Base-by-base conservation (phyloP, 1,140 invertebrate species). In the Temnothorax curvispinosus region DNA sequence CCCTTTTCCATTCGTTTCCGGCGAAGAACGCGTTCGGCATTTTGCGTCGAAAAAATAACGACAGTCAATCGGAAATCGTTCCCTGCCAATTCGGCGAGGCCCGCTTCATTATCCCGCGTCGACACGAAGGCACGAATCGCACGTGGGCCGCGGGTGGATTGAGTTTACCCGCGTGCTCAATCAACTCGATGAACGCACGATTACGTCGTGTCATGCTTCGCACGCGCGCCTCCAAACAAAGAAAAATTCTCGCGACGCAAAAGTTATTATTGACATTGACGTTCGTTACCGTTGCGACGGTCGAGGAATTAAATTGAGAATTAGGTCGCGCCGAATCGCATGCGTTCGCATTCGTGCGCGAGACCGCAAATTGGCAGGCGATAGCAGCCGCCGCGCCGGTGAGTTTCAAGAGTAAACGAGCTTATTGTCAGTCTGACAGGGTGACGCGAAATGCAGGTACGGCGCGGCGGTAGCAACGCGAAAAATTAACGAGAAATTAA, bases 121-220 rank as follows among this genome's bases (percentile, higher is more conserved):
- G 35, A n/a, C 80, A 78, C 88, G 85, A 67, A 62, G 35, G 27
- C 80, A 82, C 88, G 85, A 67, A 56, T 75, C 69, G 2, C 7
- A 77, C 69, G 87, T 89, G 84, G 90, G 90, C 15, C 60, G 15
- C 27, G 27, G 89, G 89, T 64, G 74, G 91, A 88, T 64, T 50
- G 54, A 54, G 56, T 90, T 89, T 90, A 93, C 89, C 88, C 86
- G 87, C 75, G 32, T 54, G 15, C 50, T 13, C 41, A 54, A 87
- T 77, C 58, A 60, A 75, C 88, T 87, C 84, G 84, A 89, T 77
- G 87, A 86, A 90, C 88, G 69, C 67, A 76, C 84, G 84, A 91
- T 91, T 91, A 90, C 88, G 56, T 90, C 71, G 77, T 72, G 64
- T 89, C 77, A 85, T 67, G 65, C 60, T 52, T 89, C 76, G 56